Evolutionary conservation across 1,140 invertebrate genomes (phyloP).

Genomic region (Zophobas atratus): DNA sequence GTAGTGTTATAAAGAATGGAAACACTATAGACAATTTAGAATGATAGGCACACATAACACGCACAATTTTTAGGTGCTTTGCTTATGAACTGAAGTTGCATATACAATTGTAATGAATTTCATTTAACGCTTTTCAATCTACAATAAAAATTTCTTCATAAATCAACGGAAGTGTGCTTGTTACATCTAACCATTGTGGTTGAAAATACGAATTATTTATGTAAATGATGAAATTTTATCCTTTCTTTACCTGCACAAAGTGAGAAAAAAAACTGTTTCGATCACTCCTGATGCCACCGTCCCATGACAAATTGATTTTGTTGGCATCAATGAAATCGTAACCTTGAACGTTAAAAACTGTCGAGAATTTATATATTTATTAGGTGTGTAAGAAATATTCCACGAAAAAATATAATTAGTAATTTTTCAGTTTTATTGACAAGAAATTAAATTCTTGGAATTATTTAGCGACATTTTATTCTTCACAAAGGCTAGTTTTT

Average conservation of each 20-base stretch:
- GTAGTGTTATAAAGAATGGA: no score
- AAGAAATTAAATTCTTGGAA: no score
- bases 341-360: constrained; percentile 22
- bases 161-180: constrained; percentile 41
- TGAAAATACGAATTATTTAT: constrained; percentile 44
- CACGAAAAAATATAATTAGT: background rate
- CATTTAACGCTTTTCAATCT: constrained; percentile 4
- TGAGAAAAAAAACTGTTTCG: constrained; percentile 12
- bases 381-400: background rate
- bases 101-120: constrained; percentile 15
- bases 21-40: background rate
- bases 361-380: constrained; percentile 17
- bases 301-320: constrained; percentile 46
- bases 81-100: background rate
- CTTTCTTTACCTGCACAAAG: background rate
- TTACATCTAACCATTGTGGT: constrained; percentile 41
- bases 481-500: no score
- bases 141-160: constrained; percentile 25
- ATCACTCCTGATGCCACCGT: constrained; percentile 25
- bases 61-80: background rate
- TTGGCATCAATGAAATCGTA: constrained; percentile 38
- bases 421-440: no score
- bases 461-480: no score
- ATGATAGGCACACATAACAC: background rate
- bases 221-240: constrained; percentile 45